These are phyloP conservation scores for Nanorana parkeri DNA, from an alignment of 2,113 vertebrate species.

Conservation along the genomic window DNA sequence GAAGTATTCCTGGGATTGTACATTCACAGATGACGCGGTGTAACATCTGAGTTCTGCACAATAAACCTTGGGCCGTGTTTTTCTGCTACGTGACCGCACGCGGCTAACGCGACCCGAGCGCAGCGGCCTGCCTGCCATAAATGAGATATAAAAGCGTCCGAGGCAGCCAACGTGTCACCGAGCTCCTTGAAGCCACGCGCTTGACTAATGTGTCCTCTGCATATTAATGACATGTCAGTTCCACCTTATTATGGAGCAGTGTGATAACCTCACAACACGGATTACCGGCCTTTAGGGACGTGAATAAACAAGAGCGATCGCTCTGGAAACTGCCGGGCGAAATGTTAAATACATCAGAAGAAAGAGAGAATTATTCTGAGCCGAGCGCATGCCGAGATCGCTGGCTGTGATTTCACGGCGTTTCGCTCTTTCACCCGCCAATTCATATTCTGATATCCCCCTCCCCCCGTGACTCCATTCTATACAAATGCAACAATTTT, in stretches of 20 bases:
- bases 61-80: too few species aligned
- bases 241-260: constrained; percentile 41
- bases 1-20: too few species aligned
- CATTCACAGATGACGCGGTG: too few species aligned
- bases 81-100: neutral
- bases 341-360: constrained; percentile 43
- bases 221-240: constrained; percentile 44
- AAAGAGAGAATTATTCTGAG: constrained; percentile 22
- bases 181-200: neutral
- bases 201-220: constrained; percentile 26
- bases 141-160: neutral
- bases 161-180: neutral
- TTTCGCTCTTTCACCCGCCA: neutral
- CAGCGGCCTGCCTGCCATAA: neutral
- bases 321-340: constrained; percentile 14
- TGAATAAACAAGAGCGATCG: constrained; percentile 50
- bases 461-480: too few species aligned
- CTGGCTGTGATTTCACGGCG: neutral
- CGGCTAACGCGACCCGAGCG: neutral
- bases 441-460: neutral
- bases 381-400: neutral
- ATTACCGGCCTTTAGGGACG: constrained; percentile 41
- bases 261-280: constrained; percentile 47
- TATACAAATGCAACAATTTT: too few species aligned
- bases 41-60: too few species aligned